Evolutionary conservation across 2,113 vertebrate genomes (phyloP).

Genomic region (Solenodon paradoxus): DNA sequence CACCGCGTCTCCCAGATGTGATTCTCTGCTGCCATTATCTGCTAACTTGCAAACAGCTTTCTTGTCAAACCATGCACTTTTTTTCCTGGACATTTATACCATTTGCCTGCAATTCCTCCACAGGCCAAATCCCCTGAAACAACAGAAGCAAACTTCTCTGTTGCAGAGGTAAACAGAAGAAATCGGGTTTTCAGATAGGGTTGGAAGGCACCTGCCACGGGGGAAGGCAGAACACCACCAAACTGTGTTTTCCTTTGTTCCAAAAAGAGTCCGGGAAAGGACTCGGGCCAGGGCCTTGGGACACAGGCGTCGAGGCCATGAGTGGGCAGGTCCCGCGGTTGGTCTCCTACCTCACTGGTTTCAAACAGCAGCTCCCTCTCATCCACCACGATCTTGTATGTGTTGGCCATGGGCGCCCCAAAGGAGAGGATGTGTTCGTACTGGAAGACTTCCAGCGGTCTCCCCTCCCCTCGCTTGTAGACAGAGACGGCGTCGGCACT

Average conservation of each 20-base stretch:
- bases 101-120: neutral
- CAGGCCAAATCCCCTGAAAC: neutral
- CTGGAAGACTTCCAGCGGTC: conserved; percentile 93
- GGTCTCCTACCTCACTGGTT: conserved; percentile 89
- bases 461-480: conserved; percentile 94
- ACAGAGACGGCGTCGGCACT: conserved; percentile 93
- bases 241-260: accelerated
- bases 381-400: conserved; percentile 95
- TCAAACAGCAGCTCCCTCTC: conserved; percentile 95
- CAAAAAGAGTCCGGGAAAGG: too few species aligned
- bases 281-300: too few species aligned
- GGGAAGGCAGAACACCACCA: too few species aligned
- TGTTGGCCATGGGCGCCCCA: conserved; percentile 92
- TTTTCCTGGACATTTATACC: neutral
- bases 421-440: conserved; percentile 97
- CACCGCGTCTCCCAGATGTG: accelerated
- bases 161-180: neutral
- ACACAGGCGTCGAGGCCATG: too few species aligned
- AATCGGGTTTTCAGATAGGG: neutral
- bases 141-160: neutral
- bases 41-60: neutral
- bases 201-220: accelerated
- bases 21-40: accelerated
- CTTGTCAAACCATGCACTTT: accelerated
- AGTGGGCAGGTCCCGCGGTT: too few species aligned